Base-by-base conservation (phyloP, 2,888 invertebrate genomes). In the Halocaridina rubra region DNA sequence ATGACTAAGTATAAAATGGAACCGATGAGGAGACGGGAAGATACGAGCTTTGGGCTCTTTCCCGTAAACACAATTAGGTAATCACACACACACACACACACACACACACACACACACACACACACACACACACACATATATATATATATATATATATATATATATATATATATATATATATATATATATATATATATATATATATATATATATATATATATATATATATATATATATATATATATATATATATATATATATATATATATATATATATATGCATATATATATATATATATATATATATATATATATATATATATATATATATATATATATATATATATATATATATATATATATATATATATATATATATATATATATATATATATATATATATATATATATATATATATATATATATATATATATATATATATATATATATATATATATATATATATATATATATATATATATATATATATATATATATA, bases 201-300 rank as follows among this genome's bases (percentile, higher is more conserved):
- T 59, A 77, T 77, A 77, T 77, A 76, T 77, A 77, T 59, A 77
- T 77, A 59, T 77, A 77, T 76, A 76, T 30, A 59, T 59, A 59
- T 76, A 76, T 76, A 76, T 22, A 57, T 57, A 57, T 30, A 57
- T 77, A 77, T 77, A 29, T 77, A 77, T 77, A 77, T 77, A 77
- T 24, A 59, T 59, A 59, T 76, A 59, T 76, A 57, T 2, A 59
- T 76, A 76, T 76, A 76, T 76, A 76, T 76, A 76, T 76, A 76
- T 76, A 57, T 53, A 57, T 76, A 57, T 76, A 57, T 27, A 57
- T 10, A 57, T 59, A 57, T 59, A 57, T 59, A 57, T 59, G 27
- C n/a, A 57, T 59, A 53, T 10, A 24, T 53, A 53, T 53, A 24
- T 76, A 53, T 53, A 57, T 24, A 22, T n/a, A 53, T 53, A 3